These are phyloP conservation scores for Branchipolynoe longqiensis DNA, from an alignment of 2,888 invertebrate genomes.

Conservation along the genomic window DNA sequence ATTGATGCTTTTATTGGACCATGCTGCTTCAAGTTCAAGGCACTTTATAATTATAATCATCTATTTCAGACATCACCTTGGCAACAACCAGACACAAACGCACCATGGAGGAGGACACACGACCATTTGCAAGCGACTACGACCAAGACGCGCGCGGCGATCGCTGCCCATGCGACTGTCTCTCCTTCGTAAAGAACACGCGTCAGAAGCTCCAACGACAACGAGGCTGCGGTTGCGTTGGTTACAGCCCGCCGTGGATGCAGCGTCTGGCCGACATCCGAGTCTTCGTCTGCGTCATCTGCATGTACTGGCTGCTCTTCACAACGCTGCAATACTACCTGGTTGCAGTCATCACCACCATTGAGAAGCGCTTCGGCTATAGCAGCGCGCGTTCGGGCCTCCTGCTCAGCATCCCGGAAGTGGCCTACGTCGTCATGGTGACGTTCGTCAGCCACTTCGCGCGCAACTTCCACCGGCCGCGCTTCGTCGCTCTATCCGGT, in stretches of 20 bases:
- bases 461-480: conserved; percentile 40
- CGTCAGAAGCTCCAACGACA: conserved; percentile 20
- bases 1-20: too few relatives aligned
- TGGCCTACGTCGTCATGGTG: conserved; percentile 8
- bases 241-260: background rate
- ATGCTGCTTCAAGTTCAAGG: too few relatives aligned
- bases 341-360: conserved; percentile 52
- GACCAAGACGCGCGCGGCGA: background rate
- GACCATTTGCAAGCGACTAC: background rate
- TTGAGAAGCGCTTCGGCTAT: conserved; percentile 57
- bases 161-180: conserved; percentile 10
- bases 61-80: too few relatives aligned
- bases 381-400: conserved; percentile 38
- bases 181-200: background rate
- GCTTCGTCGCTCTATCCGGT: conserved; percentile 31
- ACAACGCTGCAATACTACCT: conserved; percentile 45
- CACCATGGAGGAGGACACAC: conserved; percentile 8
- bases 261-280: conserved; percentile 11
- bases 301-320: conserved; percentile 29
- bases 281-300: conserved; percentile 46
- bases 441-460: conserved; percentile 50
- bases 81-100: too few relatives aligned
- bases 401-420: conserved; percentile 45
- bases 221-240: conserved; percentile 10
- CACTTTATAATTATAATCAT: too few relatives aligned